A percentile compares a stretch with the other conserved stretches of the same genome.
These are phyloP conservation scores for Syngnathoides biaculeatus DNA, from an alignment of 2,113 vertebrate genomes.

Conservation along the genomic window DNA sequence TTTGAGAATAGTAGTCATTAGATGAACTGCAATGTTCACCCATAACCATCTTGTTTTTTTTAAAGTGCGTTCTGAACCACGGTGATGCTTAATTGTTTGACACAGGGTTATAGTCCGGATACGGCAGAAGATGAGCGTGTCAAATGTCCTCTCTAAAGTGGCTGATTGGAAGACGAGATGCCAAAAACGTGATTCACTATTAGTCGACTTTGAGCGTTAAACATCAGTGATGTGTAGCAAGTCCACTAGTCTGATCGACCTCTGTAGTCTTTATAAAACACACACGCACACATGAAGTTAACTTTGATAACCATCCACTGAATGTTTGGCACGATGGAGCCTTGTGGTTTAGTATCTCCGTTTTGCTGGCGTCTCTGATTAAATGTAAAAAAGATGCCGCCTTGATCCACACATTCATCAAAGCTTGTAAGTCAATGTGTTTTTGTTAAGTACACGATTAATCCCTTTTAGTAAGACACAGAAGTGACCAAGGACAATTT, in stretches of 20 bases:
- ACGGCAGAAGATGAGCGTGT: no score
- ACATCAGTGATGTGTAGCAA: no score
- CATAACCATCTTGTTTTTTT: no score
- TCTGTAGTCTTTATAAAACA: not conserved
- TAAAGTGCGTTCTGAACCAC: no score
- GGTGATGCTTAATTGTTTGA: no score
- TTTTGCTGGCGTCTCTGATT: conserved; percentile 17
- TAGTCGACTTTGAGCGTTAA: no score
- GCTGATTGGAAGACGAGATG: no score
- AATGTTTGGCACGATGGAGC: conserved; percentile 23
- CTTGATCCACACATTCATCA: not conserved
- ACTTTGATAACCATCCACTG: conserved; percentile 22
- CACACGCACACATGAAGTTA: conserved; percentile 22
- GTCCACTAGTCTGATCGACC: not conserved
- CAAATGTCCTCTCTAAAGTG: no score
- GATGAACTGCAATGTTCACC: no score
- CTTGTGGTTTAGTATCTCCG: conserved; percentile 1
- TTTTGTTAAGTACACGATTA: conserved; percentile 32
- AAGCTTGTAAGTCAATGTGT: conserved; percentile 17
- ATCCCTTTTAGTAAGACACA: conserved; percentile 29
- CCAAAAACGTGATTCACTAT: no score
- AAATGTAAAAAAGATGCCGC: conserved; percentile 28
- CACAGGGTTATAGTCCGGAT: no score
- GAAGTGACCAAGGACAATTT: conserved; percentile 16
- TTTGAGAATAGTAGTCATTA: no score